Evolutionary conservation across 2,888 invertebrate species (phyloP), one percentile per base, ranked within the genome.

Genomic region (Noctua fimbriata): DNA sequence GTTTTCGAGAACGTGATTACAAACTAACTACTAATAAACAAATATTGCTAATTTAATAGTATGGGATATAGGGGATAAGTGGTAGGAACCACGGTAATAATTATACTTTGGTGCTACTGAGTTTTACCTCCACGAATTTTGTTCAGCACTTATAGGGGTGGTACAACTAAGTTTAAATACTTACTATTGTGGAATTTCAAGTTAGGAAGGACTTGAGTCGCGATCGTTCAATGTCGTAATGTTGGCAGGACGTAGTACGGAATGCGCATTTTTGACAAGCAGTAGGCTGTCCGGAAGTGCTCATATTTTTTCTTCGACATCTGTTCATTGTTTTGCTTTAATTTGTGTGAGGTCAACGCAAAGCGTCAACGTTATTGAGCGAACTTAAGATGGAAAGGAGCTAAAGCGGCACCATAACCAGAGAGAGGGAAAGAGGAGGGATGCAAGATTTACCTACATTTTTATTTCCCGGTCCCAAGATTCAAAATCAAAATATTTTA

Each of bases 211-310:
- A n/a, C 36, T 3, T 36, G n/a, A 36, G 14, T 10, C 10, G 4
- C 3, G 10, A 41, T 36, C 41, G n/a, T 41, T 79, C 32, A 72
- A 52, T 71, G n/a, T 21, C 24, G 5, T 52, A 52, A 32, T 32
- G 44, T 75, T 24, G 16, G 18, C 18, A 18, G 41, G 55, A 36
- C 47, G 10, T 47, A 24, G 12, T 73, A 36, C 4, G 58, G 74
- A 49, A 75, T 60, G 58, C 16, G 44, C 55, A 3, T 75, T 52
- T 10, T 74, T 75, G 32, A 82, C 49, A 58, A 14, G 58, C 32
- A 63, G 80, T 76, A 44, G 82, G 80, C 18, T 60, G 80, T 82
- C 67, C 80, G 83, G 80, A 76, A 81, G 80, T 21, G 21, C 21
- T 60, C 28, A 44, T 28, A 36, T 67, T 82, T 58, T 79, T 80